A percentile compares a stretch with the other conserved stretches of the same genome.
Evolutionary conservation across 2,888 invertebrate genomes (phyloP).

Genomic region (Ephialtes manifestator): DNA sequence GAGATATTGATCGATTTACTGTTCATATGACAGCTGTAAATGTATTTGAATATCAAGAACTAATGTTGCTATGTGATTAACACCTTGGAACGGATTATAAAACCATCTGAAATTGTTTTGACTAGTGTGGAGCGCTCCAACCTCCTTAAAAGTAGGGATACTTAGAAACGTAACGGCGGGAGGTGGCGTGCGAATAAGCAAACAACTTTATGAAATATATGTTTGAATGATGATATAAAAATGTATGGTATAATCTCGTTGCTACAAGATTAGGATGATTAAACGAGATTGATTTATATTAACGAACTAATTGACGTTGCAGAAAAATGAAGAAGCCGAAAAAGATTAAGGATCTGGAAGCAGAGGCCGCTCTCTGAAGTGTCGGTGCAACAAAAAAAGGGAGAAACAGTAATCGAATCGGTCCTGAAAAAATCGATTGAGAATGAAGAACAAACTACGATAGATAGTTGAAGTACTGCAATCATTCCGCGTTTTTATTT

Average conservation of each 20-base stretch:
- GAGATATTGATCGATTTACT: too few relatives aligned
- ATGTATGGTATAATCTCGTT: not conserved
- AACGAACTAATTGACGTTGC: not conserved
- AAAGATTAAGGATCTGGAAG: conserved; percentile 74
- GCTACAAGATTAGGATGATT: not conserved
- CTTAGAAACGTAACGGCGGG: too few relatives aligned
- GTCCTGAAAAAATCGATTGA: conserved; percentile 50
- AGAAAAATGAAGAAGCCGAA: conserved; percentile 69
- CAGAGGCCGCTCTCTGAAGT: conserved; percentile 76
- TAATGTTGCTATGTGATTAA: too few relatives aligned
- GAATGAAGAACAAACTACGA: conserved; percentile 38
- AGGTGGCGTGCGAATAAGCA: too few relatives aligned
- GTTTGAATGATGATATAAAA: too few relatives aligned
- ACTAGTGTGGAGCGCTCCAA: too few relatives aligned
- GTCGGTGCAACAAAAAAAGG: conserved; percentile 57
- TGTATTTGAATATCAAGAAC: too few relatives aligned
- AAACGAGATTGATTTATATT: not conserved
- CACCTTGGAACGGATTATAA: too few relatives aligned
- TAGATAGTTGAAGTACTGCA: conserved; percentile 65
- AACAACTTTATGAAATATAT: too few relatives aligned
- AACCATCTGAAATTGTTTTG: too few relatives aligned
- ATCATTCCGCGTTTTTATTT: conserved; percentile 77
- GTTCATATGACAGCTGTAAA: too few relatives aligned
- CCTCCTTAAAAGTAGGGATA: too few relatives aligned
- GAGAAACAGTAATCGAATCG: conserved; percentile 37